Evolutionary conservation across 2,113 vertebrate genomes (phyloP).

Genomic region (Symphodus melops): DNA sequence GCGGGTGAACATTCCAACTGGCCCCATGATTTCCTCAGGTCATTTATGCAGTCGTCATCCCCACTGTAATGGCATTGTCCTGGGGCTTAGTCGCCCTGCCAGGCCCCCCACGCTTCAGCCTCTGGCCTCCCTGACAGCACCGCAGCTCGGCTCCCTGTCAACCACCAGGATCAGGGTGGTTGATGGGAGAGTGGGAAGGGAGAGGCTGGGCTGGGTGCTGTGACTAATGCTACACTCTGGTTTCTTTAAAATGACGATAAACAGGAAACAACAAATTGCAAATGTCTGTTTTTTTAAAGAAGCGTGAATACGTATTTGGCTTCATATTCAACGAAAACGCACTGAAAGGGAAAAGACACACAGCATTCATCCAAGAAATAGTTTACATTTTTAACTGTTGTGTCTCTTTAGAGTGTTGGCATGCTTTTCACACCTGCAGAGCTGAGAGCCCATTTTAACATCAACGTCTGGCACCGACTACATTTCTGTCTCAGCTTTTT

Average conservation of each 20-base stretch:
- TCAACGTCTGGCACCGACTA: slow-evolving; percentile 4
- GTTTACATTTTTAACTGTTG: background rate
- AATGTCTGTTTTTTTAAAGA: no score
- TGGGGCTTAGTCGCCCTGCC: slow-evolving; percentile 60
- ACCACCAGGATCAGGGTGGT: slow-evolving; percentile 19
- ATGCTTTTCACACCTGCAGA: slow-evolving; percentile 39
- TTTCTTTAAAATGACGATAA: slow-evolving; percentile 6
- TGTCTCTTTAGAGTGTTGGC: slow-evolving; percentile 15
- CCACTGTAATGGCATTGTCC: slow-evolving; percentile 83
- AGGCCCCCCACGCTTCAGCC: slow-evolving; percentile 71
- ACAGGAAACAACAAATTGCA: no score
- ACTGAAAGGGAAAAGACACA: background rate
- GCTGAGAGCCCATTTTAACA: slow-evolving; percentile 4
- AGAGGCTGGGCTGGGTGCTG: slow-evolving; percentile 18
- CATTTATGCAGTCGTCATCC: slow-evolving; percentile 79
- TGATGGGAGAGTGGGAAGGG: slow-evolving; percentile 35
- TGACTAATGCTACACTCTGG: slow-evolving; percentile 4
- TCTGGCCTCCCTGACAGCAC: slow-evolving; percentile 72
- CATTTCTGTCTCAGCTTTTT: slow-evolving; percentile 16
- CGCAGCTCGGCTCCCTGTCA: slow-evolving; percentile 75
- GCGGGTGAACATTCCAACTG: slow-evolving; percentile 91
- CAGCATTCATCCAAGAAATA: slow-evolving; percentile 12
- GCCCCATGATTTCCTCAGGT: slow-evolving; percentile 85
- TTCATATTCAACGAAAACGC: background rate
- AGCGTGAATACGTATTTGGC: no score